Percentiles rank a stretch among this genome's conserved stretches.
These are phyloP conservation scores for Calonectris borealis DNA, from an alignment of 2,113 vertebrate genomes.

Conservation along the genomic window DNA sequence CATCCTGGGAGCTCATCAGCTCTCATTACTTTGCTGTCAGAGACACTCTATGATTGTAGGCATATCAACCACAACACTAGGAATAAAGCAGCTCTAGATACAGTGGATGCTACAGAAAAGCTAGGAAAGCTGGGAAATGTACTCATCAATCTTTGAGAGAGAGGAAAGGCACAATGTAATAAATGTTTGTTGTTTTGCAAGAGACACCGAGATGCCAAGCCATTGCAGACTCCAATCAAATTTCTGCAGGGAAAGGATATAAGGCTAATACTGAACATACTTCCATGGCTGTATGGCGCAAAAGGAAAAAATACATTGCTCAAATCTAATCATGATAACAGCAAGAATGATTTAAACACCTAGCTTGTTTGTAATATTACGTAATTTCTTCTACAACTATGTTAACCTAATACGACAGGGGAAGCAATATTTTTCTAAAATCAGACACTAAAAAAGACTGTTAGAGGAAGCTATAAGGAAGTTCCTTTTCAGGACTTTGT, in stretches of 20 bases:
- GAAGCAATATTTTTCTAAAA: not conserved
- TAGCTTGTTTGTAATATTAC: not conserved
- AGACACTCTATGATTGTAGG: not conserved
- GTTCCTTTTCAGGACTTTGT: not conserved
- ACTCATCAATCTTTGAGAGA: not conserved
- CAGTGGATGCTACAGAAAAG: not conserved
- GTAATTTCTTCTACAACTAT: not conserved
- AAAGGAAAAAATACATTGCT: not conserved
- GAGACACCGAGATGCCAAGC: not conserved
- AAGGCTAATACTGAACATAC: not conserved
- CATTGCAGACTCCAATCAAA: not conserved
- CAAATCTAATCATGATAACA: not conserved
- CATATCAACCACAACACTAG: not conserved
- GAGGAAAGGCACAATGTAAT: not conserved
- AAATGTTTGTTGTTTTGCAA: not conserved
- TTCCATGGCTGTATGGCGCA: not conserved
- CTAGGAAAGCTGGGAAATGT: not conserved
- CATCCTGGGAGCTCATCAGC: not conserved
- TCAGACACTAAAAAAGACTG: not conserved
- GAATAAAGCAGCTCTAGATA: not conserved
- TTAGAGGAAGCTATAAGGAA: not conserved
- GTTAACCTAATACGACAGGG: not conserved
- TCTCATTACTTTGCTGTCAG: not conserved
- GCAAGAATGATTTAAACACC: not conserved
- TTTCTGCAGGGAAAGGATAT: not conserved